Evolutionary conservation across 2,113 vertebrate genomes (phyloP).

Genomic region (Guaruba guarouba): DNA sequence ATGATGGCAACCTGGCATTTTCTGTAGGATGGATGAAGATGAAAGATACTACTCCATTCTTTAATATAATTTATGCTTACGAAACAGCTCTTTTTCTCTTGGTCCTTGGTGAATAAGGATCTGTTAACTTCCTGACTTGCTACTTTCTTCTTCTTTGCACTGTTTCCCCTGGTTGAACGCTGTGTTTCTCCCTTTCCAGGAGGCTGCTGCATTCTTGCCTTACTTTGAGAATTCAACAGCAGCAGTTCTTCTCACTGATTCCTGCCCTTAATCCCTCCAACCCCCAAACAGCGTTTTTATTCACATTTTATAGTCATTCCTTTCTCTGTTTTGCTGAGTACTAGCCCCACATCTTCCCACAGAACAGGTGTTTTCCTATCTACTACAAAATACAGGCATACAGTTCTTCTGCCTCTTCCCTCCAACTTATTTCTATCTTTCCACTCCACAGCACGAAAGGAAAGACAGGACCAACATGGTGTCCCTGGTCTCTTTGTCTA

Average conservation of each 20-base stretch:
- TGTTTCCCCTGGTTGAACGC: background rate
- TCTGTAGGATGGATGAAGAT: accelerated
- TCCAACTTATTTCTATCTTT: background rate
- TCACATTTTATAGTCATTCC: background rate
- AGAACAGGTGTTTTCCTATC: background rate
- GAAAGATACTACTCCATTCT: accelerated
- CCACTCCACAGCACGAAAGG: background rate
- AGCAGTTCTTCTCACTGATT: background rate
- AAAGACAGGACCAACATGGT: background rate
- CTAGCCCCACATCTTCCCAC: background rate
- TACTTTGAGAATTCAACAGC: background rate
- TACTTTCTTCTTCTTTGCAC: background rate
- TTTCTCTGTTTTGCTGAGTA: background rate
- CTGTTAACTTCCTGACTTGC: background rate
- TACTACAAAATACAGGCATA: background rate
- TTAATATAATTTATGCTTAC: background rate
- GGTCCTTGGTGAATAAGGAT: background rate
- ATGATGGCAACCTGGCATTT: background rate
- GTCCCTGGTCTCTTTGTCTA: background rate
- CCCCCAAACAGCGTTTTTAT: background rate
- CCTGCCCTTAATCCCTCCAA: background rate
- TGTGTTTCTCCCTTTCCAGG: background rate
- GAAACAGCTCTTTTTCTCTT: background rate
- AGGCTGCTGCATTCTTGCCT: background rate
- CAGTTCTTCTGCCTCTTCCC: background rate